Conservation (phyloP, 1,140 invertebrate species). For the Sinonovacula constricta region DNA sequence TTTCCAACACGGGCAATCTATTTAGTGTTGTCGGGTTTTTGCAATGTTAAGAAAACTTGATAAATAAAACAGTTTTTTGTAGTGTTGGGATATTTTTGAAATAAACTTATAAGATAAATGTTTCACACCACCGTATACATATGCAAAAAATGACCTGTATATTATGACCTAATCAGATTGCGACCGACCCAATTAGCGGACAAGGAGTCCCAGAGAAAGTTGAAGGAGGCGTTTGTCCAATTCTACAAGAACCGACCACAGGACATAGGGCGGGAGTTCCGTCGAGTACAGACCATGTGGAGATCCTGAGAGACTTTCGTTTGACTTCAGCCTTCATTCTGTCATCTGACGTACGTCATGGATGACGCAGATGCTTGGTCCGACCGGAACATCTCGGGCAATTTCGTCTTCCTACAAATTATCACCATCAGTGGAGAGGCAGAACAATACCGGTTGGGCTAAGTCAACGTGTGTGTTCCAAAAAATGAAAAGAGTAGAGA, state of each 20-base stretch:
- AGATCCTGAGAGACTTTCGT: constrained; percentile 20
- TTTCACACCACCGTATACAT: background rate
- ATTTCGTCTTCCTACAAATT: no score
- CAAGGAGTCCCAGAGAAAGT: constrained; percentile 31
- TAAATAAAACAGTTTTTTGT: background rate
- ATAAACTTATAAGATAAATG: background rate
- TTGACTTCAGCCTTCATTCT: no score
- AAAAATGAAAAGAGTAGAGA: no score
- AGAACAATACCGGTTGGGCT: no score
- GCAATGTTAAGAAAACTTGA: no score
- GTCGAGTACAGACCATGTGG: constrained; percentile 45
- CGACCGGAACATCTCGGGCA: no score
- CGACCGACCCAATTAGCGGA: constrained; percentile 7
- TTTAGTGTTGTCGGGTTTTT: no score
- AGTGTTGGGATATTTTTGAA: background rate
- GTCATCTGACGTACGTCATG: no score
- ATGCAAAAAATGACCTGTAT: background rate
- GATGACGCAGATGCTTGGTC: no score
- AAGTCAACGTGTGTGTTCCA: no score
- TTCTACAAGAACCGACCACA: constrained; percentile 40
- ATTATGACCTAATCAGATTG: background rate
- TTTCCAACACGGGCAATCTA: no score
- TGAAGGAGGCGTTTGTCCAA: constrained; percentile 41
- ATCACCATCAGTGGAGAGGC: no score
- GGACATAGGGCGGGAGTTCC: constrained; percentile 40